Percentiles rank a stretch among this genome's conserved stretches.
Evolutionary conservation across 53 echinoderm and acorn worm genomes (phyloP).

Genomic region (Luidia sarsii): DNA sequence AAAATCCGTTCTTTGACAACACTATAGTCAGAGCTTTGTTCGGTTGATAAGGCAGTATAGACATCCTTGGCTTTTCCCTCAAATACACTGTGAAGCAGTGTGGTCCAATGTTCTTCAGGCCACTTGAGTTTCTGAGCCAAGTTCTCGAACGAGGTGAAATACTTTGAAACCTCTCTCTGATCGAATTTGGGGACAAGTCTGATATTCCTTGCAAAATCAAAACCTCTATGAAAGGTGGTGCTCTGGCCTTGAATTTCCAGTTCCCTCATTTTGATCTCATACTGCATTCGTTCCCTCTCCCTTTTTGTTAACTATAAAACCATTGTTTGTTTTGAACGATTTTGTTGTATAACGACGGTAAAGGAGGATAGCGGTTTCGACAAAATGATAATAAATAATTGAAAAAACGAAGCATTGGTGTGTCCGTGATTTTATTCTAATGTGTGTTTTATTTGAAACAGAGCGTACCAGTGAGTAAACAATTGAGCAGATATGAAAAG

Average conservation of each 20-base stretch:
- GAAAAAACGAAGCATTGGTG: too few relatives aligned
- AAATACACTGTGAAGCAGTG: constrained; percentile 59
- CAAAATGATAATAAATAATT: too few relatives aligned
- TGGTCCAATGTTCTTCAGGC: constrained; percentile 59
- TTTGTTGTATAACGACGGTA: too few relatives aligned
- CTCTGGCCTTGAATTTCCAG: constrained; percentile 14
- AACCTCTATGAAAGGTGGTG: neutral
- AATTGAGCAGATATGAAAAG: too few relatives aligned
- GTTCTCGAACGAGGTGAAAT: constrained; percentile 59
- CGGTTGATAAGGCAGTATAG: constrained; percentile 54
- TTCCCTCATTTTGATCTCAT: constrained; percentile 29
- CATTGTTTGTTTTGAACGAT: too few relatives aligned
- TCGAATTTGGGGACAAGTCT: constrained; percentile 59
- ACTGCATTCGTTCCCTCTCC: constrained; percentile 8
- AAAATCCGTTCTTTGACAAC: constrained; percentile 50
- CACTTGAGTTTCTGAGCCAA: constrained; percentile 61
- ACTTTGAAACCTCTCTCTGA: constrained; percentile 50
- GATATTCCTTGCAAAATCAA: constrained; percentile 52
- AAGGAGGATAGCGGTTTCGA: too few relatives aligned
- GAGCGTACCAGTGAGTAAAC: too few relatives aligned
- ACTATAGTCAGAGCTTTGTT: constrained; percentile 58
- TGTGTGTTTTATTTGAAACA: too few relatives aligned
- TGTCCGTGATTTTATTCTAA: too few relatives aligned
- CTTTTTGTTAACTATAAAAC: too few relatives aligned
- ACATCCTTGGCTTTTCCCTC: constrained; percentile 64